Evolutionary conservation across 2,113 vertebrate species (phyloP).

Genomic region (Pseudorhombus dupliciocellatus): DNA sequence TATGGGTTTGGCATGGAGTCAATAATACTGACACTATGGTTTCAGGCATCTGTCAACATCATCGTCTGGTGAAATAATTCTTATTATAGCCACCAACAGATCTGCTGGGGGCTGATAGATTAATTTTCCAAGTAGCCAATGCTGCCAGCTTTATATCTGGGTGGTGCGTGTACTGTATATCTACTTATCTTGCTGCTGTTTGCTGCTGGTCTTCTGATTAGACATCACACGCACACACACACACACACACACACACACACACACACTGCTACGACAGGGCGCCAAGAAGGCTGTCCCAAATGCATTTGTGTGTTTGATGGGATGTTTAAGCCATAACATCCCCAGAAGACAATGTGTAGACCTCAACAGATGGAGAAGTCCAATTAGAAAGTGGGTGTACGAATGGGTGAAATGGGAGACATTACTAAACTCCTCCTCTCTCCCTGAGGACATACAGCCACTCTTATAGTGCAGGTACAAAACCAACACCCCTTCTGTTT

Average conservation of each 20-base stretch:
- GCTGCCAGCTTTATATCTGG: conserved; percentile 54
- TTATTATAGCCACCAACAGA: conserved; percentile 56
- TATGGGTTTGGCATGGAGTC: conserved; percentile 28
- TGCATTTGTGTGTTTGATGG: conserved; percentile 68
- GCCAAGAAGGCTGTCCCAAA: conserved; percentile 60
- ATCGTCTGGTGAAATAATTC: conserved; percentile 58
- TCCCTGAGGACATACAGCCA: conserved; percentile 56
- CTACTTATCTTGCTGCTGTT: conserved; percentile 61
- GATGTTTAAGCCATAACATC: conserved; percentile 66
- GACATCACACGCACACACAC: conserved; percentile 32
- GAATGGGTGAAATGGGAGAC: conserved; percentile 55
- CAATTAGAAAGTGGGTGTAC: conserved; percentile 73
- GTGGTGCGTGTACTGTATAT: conserved; percentile 36
- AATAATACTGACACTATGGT: conserved; percentile 41
- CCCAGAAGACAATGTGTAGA: conserved; percentile 66
- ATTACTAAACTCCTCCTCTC: conserved; percentile 37
- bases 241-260: conserved; percentile 22
- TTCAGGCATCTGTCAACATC: conserved; percentile 45
- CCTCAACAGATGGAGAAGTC: conserved; percentile 77
- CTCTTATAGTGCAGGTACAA: conserved; percentile 42
- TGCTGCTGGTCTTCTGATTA: conserved; percentile 61
- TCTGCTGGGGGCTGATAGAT: conserved; percentile 54
- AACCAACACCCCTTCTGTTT: conserved; percentile 41
- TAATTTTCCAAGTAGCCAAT: conserved; percentile 39
- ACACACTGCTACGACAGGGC: conserved; percentile 36